Evolutionary conservation across 2,113 vertebrate species (phyloP).

Genomic region (Takifugu flavidus): DNA sequence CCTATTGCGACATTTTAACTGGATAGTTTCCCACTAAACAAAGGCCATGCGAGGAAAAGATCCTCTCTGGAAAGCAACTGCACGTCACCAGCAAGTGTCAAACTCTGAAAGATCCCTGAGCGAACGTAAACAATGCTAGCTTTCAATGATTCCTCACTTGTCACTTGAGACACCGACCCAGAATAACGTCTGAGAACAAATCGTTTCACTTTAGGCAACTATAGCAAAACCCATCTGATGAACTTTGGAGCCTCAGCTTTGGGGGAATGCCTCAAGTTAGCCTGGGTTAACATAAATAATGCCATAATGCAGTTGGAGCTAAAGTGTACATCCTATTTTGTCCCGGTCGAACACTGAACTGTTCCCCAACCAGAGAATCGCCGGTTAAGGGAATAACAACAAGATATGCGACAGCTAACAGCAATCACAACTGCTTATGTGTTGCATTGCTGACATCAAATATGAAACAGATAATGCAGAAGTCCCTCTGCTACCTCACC

Average conservation of each 20-base stretch:
- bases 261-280: not conserved
- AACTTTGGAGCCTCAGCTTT: not conserved
- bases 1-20: not conserved
- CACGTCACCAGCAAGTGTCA: not conserved
- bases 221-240: not conserved
- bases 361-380: not conserved
- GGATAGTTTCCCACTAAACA: not conserved
- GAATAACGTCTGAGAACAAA: not conserved
- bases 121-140: constrained; percentile 52
- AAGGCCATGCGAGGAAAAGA: not conserved
- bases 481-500: not conserved
- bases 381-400: not conserved
- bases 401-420: not conserved
- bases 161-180: constrained; percentile 16
- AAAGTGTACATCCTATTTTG: no score
- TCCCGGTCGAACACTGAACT: not conserved
- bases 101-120: constrained; percentile 26
- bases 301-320: not conserved
- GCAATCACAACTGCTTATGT: not conserved
- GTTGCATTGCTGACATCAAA: not conserved
- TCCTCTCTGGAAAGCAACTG: not conserved
- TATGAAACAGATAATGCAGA: not conserved
- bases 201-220: not conserved
- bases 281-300: not conserved
- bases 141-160: constrained; percentile 29